Conservation (phyloP, 2,113 vertebrate species). For the Cervus canadensis region DNA sequence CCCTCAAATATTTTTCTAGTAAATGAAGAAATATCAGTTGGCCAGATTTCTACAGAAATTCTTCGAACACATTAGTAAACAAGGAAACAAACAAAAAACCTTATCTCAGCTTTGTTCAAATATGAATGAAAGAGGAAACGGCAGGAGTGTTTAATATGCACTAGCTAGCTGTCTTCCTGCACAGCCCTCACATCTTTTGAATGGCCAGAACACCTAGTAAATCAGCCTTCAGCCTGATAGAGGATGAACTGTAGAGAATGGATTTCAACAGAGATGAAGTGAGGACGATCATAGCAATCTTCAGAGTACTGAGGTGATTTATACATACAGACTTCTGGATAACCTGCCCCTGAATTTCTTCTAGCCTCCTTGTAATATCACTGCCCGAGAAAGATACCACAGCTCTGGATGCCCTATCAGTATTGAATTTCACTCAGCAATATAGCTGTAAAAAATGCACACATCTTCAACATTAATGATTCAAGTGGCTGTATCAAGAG, state of each 20-base stretch:
- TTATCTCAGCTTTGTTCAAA: background rate
- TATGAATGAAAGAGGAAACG: background rate
- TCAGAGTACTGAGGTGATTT: background rate
- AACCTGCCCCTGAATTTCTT: background rate
- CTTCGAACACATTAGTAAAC: background rate
- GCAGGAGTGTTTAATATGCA: background rate
- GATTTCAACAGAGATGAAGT: background rate
- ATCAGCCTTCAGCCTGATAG: background rate
- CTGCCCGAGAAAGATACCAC: background rate
- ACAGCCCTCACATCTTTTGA: background rate
- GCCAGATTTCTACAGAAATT: background rate
- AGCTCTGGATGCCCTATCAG: background rate
- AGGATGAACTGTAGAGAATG: background rate
- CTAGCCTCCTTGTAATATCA: background rate
- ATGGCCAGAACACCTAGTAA: background rate
- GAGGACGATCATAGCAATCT: background rate
- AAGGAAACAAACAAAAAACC: background rate
- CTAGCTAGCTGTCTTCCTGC: background rate
- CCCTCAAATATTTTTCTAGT: background rate
- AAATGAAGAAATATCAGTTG: background rate
- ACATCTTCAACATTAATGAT: background rate
- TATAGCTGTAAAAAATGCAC: background rate
- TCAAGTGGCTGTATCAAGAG: background rate
- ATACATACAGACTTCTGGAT: background rate
- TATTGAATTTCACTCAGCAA: background rate